Evolutionary conservation across 2,113 vertebrate genomes (phyloP), one percentile per base, ranked within the genome.

Genomic region (Amazona vittata): DNA sequence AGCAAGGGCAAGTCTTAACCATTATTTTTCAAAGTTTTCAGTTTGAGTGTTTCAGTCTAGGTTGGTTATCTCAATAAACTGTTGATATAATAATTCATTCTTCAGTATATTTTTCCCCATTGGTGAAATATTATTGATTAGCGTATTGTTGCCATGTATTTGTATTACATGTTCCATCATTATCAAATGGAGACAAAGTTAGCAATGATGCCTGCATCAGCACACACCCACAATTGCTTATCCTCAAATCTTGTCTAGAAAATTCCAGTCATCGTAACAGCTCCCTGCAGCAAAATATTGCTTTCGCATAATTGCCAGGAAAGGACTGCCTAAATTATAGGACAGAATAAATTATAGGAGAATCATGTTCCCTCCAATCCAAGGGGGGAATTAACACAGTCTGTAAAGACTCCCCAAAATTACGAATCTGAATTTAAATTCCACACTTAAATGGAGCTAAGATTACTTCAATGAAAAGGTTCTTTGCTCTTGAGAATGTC

Each of bases 251-350:
- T 94, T 90, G 93, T 89, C 69, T 89, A 73, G 80, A 93, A 92
- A 92, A 93, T 95, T 94, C 81, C 89, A 96, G 96, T 94, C 90
- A 69, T 49, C 5, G 7, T 84, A 78, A 94, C 93, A 57, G 35
- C 88, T 94, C 94, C 93, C 94, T 94, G 93, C 67, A 94, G 94
- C 89, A 92, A 84, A 93, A 95, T 95, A 94, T 69, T 96, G 80
- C 81, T 96, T 96, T 94, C 80, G 46, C 17, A n/a, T 95, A 95
- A 95, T 90, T 97, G 64, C 53, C 86, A 96, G 83, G 75, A 96
- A 86, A 96, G 90, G 85, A 89, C 55, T 86, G 92, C 29, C 69
- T 77, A 94, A 89, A 74, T 96, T 94, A 89, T 75, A 67, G 91
- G 63, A 94, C 39, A 95, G 76, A 79, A 94, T 60, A 97, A 96